phyloP scores from a whole-genome alignment of 2,797 vertebrate genomes.

The Anabacerthia variegaticeps region DNA sequence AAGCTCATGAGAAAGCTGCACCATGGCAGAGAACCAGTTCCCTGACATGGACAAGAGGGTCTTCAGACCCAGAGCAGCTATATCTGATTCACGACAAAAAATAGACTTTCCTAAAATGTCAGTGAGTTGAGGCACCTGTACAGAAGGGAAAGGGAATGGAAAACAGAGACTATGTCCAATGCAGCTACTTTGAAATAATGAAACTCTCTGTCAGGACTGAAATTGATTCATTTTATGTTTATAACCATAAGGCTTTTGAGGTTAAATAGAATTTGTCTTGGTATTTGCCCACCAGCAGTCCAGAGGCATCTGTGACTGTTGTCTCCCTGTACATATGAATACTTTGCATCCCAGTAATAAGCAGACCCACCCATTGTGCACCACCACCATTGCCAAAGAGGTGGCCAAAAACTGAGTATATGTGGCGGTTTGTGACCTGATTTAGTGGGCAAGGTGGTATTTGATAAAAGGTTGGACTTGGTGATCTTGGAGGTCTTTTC shows the following conservation, averaged over 20 bases:
- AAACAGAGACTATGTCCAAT: not conserved
- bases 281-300: not conserved
- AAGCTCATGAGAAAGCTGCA: not conserved
- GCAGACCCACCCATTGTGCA: not conserved
- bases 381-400: not conserved
- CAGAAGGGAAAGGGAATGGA: not conserved
- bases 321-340: not conserved
- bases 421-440: too few species aligned
- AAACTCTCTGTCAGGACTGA: not conserved
- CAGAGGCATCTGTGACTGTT: not conserved
- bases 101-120: not conserved
- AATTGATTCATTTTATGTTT: conserved; percentile 2
- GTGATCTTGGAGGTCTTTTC: not conserved
- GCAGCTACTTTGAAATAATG: not conserved
- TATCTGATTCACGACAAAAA: not conserved
- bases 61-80: not conserved
- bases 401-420: not conserved
- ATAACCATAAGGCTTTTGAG: not conserved
- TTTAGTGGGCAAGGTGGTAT: not conserved
- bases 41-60: not conserved
- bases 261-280: not conserved
- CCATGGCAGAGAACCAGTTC: not conserved
- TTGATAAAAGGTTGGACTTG: not conserved
- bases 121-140: not conserved
- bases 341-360: not conserved